These are phyloP conservation scores for Rhinatrema bivittatum DNA, from an alignment of 2,797 vertebrate genomes.

Conservation along the genomic window DNA sequence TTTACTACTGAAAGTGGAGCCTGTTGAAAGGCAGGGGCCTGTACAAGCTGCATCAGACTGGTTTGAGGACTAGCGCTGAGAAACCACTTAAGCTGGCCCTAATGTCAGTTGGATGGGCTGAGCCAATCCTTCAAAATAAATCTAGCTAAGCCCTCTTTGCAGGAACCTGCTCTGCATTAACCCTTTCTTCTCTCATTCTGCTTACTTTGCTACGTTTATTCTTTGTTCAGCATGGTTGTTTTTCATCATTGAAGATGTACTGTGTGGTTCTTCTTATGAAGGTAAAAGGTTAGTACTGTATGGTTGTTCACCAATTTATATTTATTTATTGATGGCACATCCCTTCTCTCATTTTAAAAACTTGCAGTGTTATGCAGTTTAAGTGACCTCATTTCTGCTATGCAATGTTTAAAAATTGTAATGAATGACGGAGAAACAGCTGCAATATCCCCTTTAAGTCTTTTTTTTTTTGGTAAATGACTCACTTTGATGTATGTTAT, in stretches of 20 bases:
- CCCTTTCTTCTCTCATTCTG: neutral
- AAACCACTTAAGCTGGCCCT: slow-evolving; percentile 21
- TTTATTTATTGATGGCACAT: slow-evolving; percentile 15
- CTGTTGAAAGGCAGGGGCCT: slow-evolving; percentile 3
- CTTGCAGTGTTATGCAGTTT: slow-evolving; percentile 57
- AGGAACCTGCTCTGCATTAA: neutral
- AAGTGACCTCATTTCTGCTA: slow-evolving; percentile 65
- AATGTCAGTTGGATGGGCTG: slow-evolving; percentile 5
- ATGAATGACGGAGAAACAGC: slow-evolving; percentile 39
- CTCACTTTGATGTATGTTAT: slow-evolving; percentile 31
- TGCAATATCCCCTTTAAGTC: slow-evolving; percentile 25
- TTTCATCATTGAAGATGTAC: slow-evolving; percentile 16
- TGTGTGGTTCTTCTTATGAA: slow-evolving; percentile 4
- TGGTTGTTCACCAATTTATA: neutral
- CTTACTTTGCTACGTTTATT: slow-evolving; percentile 28
- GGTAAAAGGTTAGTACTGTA: neutral
- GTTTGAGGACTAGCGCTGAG: slow-evolving; percentile 23
- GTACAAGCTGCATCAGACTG: too few relatives aligned
- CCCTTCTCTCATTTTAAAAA: slow-evolving; percentile 23
- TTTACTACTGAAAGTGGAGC: slow-evolving; percentile 20
- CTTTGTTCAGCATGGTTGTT: slow-evolving; percentile 5
- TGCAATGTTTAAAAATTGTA: slow-evolving; percentile 53
- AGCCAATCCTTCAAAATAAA: neutral
- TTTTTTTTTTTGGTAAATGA: slow-evolving; percentile 36
- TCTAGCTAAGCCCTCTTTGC: too few relatives aligned